phyloP scores from a whole-genome alignment of 1,140 invertebrate species.

The Pseudomyrmex pallidus region DNA sequence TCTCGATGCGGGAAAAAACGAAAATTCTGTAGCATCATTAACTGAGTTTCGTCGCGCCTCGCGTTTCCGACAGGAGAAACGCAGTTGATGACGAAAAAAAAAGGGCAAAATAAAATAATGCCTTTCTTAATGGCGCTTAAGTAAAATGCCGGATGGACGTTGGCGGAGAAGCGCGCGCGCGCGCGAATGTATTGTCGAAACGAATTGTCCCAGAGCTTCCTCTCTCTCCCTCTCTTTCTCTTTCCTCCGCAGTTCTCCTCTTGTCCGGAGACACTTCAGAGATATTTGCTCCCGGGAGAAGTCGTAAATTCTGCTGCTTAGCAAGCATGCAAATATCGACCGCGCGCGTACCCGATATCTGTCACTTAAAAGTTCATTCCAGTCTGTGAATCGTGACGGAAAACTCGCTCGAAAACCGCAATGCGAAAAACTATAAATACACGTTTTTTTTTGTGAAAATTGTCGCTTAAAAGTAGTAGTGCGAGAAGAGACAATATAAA shows the following conservation, averaged over 20 bases:
- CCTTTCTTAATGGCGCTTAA: slow-evolving; percentile 70
- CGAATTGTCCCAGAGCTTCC: slow-evolving; percentile 52
- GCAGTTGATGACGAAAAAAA: slow-evolving; percentile 66
- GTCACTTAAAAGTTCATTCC: slow-evolving; percentile 49
- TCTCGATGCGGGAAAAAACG: slow-evolving; percentile 60
- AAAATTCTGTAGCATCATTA: slow-evolving; percentile 59
- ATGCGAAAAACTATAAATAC: too few relatives aligned
- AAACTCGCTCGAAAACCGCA: not conserved
- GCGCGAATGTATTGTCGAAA: slow-evolving; percentile 62
- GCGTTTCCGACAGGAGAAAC: slow-evolving; percentile 35
- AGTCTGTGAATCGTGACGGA: not conserved
- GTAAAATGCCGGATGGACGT: slow-evolving; percentile 65
- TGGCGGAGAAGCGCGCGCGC: slow-evolving; percentile 39
- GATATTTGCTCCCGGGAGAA: slow-evolving; percentile 38
- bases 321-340: slow-evolving; percentile 56
- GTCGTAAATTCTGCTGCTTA: slow-evolving; percentile 51
- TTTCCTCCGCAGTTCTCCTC: slow-evolving; percentile 6
- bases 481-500: not conserved
- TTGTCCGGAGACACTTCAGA: slow-evolving; percentile 12
- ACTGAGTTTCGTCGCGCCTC: slow-evolving; percentile 60
- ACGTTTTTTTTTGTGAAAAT: not conserved
- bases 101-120: slow-evolving; percentile 68
- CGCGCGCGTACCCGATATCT: not conserved
- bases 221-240: not conserved
- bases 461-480: not conserved